Base-by-base conservation (phyloP, 2,888 invertebrate species). In the Diplolepis rosae region DNA sequence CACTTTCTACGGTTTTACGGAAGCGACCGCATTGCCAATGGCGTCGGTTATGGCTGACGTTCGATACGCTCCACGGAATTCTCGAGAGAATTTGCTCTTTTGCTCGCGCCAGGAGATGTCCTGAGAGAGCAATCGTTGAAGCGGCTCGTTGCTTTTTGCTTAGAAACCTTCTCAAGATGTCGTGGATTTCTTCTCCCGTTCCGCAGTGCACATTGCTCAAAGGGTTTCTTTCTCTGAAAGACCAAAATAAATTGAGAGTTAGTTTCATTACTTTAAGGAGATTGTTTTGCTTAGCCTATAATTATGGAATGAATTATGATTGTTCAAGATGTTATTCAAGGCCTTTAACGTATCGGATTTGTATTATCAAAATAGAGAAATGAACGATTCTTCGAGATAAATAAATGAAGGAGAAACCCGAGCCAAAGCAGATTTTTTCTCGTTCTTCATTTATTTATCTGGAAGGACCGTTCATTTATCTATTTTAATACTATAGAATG, bases 1-100 rank as follows among this genome's bases (percentile, higher is more conserved):
- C 73, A 82, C 83, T 86, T 82, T 84, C 80, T 80, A 80, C 80
- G 82, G 80, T 83, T 84, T 81, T 80, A 76, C 77, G 77, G 75
- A 72, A 82, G 78, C 79, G 75, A 77, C 82, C 80, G 78, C 78
- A 76, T 75, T 71, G 52, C 73, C 72, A 72, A 75, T 75, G 72
- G 73, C 56, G 70, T 70, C 61, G 77, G 75, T 75, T 77, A 76
- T 80, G 79, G 82, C 75, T 76, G 77, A 78, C 77, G 79, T 84
- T 83, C 79, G 80, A 78, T 75, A 76, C 76, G 77, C 78, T 71
- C 75, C 50, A 61, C 75, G 74, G 75, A 79, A 71, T 73, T 75
- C 78, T 79, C 76, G 70, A 73, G 73, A 77, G 73, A 75, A 74
- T 69, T 69, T 76, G 76, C 75, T 72, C 71, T 54, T 73, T 56